phyloP scores from a whole-genome alignment of 2,113 vertebrate species.

The Platichthys flesus region DNA sequence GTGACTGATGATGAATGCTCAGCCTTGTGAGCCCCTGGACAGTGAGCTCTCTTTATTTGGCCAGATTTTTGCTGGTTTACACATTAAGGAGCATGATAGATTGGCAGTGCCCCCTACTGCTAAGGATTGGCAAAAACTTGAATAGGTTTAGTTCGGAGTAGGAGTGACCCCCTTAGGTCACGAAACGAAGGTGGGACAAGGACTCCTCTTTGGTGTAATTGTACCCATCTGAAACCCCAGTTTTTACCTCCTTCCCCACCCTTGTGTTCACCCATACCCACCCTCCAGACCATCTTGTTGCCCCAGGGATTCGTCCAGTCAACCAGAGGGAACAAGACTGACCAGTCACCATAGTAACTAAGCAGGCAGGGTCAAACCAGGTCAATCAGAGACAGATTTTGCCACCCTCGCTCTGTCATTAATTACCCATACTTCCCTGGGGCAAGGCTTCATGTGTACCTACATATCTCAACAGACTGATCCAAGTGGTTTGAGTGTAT shows the following conservation, averaged over 20 bases:
- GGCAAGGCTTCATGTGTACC: slow-evolving; percentile 53
- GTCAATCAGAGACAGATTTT: slow-evolving; percentile 75
- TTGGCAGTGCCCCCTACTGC: slow-evolving; percentile 52
- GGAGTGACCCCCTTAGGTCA: slow-evolving; percentile 42
- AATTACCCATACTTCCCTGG: slow-evolving; percentile 73
- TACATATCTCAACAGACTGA: slow-evolving; percentile 35
- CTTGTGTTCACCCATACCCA: slow-evolving; percentile 52
- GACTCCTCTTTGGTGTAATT: slow-evolving; percentile 69
- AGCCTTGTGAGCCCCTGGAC: slow-evolving; percentile 11
- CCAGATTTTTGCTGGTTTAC: background rate
- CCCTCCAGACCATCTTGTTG: slow-evolving; percentile 57
- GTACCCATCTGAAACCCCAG: slow-evolving; percentile 65
- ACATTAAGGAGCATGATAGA: background rate
- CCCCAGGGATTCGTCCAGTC: slow-evolving; percentile 64
- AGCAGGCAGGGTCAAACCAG: slow-evolving; percentile 64
- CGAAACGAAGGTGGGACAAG: slow-evolving; percentile 67
- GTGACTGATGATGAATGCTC: slow-evolving; percentile 22
- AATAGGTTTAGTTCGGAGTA: slow-evolving; percentile 16
- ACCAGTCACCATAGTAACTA: slow-evolving; percentile 62
- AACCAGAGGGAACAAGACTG: slow-evolving; percentile 59
- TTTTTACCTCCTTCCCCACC: slow-evolving; percentile 21
- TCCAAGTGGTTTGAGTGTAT: slow-evolving; percentile 23
- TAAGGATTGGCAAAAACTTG: background rate
- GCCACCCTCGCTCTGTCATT: slow-evolving; percentile 72
- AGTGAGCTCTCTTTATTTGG: slow-evolving; percentile 7